Evolutionary conservation across 2,888 invertebrate genomes (phyloP).

Genomic region (Halictus quadricinctus): DNA sequence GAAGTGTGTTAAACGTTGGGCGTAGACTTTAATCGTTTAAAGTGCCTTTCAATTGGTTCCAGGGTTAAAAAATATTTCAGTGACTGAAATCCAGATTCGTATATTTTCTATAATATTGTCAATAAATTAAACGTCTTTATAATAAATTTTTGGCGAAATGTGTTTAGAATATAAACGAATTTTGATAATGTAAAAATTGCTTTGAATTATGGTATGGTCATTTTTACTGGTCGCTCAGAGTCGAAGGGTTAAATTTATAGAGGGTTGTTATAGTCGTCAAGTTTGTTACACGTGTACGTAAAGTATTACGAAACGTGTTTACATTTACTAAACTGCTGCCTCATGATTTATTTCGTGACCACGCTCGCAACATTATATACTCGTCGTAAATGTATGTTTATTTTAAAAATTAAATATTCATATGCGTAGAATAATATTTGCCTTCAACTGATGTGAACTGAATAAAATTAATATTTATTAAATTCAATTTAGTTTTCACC

Average conservation of each 20-base stretch:
- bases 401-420: background rate
- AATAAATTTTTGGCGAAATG: too few relatives aligned
- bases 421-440: background rate
- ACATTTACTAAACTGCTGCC: background rate
- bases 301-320: background rate
- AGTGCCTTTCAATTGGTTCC: background rate
- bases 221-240: background rate
- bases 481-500: background rate
- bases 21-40: background rate
- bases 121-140: background rate
- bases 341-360: background rate
- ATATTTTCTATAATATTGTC: background rate
- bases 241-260: too few relatives aligned
- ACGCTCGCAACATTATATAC: background rate
- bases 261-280: background rate
- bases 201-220: background rate
- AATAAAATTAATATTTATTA: background rate
- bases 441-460: background rate
- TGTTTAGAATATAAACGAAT: background rate
- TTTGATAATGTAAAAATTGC: background rate
- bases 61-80: background rate
- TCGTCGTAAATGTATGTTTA: background rate
- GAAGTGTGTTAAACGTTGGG: too few relatives aligned
- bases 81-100: too few relatives aligned
- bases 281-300: background rate